Evolutionary conservation across 2,797 vertebrate species (phyloP), one percentile per base, ranked within the genome.

Genomic region (Gambelia wislizenii): DNA sequence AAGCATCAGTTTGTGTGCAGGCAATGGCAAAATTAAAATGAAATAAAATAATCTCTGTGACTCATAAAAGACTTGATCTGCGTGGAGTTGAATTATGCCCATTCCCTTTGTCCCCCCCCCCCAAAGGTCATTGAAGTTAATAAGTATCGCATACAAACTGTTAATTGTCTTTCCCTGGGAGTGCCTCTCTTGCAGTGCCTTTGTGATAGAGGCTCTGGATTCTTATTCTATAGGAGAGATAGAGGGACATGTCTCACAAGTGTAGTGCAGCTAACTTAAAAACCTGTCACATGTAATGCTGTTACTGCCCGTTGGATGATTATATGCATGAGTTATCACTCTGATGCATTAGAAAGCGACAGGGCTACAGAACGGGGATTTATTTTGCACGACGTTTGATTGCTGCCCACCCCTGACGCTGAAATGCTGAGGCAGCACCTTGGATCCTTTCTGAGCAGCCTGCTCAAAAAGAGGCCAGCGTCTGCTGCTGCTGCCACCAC

Each of bases 401-500:
- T 42, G 4, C 47, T 3, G 84, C 74, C 7, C 92, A 69, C 94
- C 91, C 67, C 91, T 89, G 84, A 88, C 85, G 91, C 90, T 92
- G 93, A 95, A 96, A 90, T 93, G 96, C 97, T 97, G 97, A 97
- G 94, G 79, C 91, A 96, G 96, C 96, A 95, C 89, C 86, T 96
- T 96, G 96, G 96, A 95, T 92, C 82, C 85, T 94, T 95, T 96
- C 95, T 96, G 93, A 79, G 94, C 88, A 25, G 6, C 39, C 88
- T 85, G 93, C 93, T 93, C 85, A 92, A 76, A 93, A 83, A 86
- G 92, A 95, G 93, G 88, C 44, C 86, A 87, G 93, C 93, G 79
- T 92, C 94, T 95, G 92, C 70, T 42, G 49, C 64, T 61, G 33
- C 47, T 25, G 86, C 49, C 79, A 86, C 92, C 93, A 69, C 93